phyloP scores from a whole-genome alignment of 1,140 invertebrate species.

The Drosophila orosa region DNA sequence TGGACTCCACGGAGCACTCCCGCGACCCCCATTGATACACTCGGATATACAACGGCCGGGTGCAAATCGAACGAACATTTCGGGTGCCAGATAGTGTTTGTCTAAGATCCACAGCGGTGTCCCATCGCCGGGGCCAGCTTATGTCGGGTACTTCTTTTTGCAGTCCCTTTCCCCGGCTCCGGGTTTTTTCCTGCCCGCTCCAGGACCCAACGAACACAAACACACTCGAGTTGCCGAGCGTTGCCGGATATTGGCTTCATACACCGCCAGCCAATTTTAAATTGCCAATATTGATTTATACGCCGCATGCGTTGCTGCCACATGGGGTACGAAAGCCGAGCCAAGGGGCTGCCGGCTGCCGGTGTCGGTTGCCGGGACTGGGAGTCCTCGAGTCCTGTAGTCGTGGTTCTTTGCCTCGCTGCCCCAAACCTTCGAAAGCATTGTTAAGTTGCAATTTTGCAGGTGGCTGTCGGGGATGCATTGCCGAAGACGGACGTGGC shows the following conservation, averaged over 20 bases:
- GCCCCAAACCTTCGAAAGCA: constrained; percentile 54
- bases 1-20: constrained; percentile 51
- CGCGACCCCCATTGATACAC: not conserved
- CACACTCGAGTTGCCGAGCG: constrained; percentile 49
- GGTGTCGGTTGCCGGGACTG: not conserved
- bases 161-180: not conserved
- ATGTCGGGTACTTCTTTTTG: constrained; percentile 3
- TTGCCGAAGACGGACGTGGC: constrained; percentile 54
- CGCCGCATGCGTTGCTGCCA: constrained; percentile 72
- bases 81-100: constrained; percentile 68
- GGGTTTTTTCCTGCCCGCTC: constrained; percentile 15
- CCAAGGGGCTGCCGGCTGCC: not conserved
- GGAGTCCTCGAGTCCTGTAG: constrained; percentile 13
- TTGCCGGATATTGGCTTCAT: constrained; percentile 80
- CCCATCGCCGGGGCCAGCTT: constrained; percentile 8
- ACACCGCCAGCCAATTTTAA: constrained; percentile 81
- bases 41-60: constrained; percentile 12
- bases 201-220: constrained; percentile 32
- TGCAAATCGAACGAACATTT: constrained; percentile 52
- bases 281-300: constrained; percentile 82
- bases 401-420: not conserved
- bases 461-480: constrained; percentile 58
- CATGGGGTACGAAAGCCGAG: constrained; percentile 65
- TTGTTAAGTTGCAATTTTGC: constrained; percentile 81
- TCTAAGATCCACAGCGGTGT: constrained; percentile 71